Evolutionary conservation across 2,888 invertebrate species (phyloP).

Genomic region (Lathronympha strigana): DNA sequence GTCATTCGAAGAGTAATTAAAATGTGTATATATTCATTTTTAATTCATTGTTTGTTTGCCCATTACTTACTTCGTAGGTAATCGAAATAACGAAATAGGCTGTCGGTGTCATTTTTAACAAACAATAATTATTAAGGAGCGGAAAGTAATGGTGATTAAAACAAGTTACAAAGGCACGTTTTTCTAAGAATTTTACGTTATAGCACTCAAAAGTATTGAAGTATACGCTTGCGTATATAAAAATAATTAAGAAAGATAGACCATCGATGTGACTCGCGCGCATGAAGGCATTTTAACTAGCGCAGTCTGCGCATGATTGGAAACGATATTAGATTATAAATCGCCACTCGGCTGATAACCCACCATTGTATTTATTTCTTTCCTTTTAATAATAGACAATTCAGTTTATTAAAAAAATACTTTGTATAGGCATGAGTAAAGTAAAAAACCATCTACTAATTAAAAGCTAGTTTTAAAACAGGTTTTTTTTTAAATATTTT

Average conservation of each 20-base stretch:
- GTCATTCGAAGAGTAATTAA: background rate
- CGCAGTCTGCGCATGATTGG: slow-evolving; percentile 21
- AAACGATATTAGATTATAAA: slow-evolving; percentile 24
- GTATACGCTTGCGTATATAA: background rate
- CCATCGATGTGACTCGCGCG: slow-evolving; percentile 2
- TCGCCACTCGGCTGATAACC: background rate
- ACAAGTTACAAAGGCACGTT: background rate
- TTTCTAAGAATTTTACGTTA: background rate
- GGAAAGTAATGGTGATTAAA: background rate
- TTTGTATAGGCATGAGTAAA: too few species aligned
- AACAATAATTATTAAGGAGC: background rate
- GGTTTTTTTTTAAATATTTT: too few species aligned
- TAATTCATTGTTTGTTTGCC: too few species aligned
- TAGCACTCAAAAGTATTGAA: background rate
- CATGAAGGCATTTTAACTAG: slow-evolving; percentile 29
- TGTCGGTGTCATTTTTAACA: too few species aligned
- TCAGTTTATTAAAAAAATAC: too few species aligned
- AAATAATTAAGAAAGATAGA: background rate
- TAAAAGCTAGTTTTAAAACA: too few species aligned
- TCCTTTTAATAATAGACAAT: too few species aligned
- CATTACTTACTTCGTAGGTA: too few species aligned
- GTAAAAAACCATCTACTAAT: too few species aligned
- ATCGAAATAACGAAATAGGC: too few species aligned
- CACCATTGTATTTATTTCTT: background rate
- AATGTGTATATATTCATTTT: too few species aligned